A percentile compares a stretch with the other conserved stretches of the same genome.
phyloP scores from a whole-genome alignment of 2,797 vertebrate genomes.

The Miichthys miiuy region DNA sequence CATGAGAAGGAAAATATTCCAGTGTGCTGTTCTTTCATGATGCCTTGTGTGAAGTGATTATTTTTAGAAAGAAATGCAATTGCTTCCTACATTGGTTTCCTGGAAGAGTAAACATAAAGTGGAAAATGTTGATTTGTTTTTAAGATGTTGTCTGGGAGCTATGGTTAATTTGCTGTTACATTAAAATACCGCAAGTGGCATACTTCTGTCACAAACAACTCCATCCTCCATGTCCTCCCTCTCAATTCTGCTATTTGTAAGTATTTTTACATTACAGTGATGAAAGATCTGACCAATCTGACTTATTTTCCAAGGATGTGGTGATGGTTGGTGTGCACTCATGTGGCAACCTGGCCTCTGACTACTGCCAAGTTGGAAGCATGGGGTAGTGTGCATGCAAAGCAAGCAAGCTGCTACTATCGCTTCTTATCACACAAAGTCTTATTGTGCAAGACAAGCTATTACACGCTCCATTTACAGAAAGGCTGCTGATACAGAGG shows the following conservation, averaged over 20 bases:
- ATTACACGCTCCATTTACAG: conserved; percentile 76
- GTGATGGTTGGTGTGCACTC: conserved; percentile 86
- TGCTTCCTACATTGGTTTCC: conserved; percentile 14
- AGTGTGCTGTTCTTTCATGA: not conserved
- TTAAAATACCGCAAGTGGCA: conserved; percentile 45
- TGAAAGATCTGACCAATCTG: conserved; percentile 51
- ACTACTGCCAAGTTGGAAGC: conserved; percentile 83
- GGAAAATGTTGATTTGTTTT: conserved; percentile 46
- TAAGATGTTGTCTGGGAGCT: conserved; percentile 38
- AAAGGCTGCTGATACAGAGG: conserved; percentile 51
- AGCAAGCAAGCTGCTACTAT: conserved; percentile 84
- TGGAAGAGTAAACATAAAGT: conserved; percentile 26
- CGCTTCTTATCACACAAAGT: conserved; percentile 87
- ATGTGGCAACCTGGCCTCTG: conserved; percentile 87
- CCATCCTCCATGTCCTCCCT: conserved; percentile 13
- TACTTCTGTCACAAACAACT: conserved; percentile 54
- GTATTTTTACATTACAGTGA: conserved; percentile 38
- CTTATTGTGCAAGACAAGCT: conserved; percentile 86
- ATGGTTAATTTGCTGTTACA: conserved; percentile 42
- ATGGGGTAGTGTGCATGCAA: conserved; percentile 77
- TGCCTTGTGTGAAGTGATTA: not conserved
- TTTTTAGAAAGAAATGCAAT: not conserved
- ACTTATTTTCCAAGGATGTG: conserved; percentile 80
- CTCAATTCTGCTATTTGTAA: conserved; percentile 30
- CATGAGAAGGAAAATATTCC: not conserved